Evolutionary conservation across 2,113 vertebrate species (phyloP), one percentile per base, ranked within the genome.

Genomic region (Cyprinodon variegatus): DNA sequence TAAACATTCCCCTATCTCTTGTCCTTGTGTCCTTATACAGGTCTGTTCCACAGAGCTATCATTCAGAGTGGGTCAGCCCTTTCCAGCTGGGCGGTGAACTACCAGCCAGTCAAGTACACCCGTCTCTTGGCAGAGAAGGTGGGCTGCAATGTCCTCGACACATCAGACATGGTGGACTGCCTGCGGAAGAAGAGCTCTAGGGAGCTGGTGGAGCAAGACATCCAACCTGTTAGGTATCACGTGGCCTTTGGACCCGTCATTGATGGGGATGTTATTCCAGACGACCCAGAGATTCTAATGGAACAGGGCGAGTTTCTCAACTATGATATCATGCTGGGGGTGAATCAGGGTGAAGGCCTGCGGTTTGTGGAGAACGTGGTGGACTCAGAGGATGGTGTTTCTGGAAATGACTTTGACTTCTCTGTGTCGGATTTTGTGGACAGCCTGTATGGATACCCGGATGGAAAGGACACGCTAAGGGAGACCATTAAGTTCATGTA

Each of bases 401-500:
- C 98, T 0, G 97, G 97, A 77, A 99, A 97, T 48, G 98, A 99
- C 92, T 99, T 99, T 87, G 98, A 99, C 86, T 99, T 99, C 81
- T 97, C 98, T 0, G 97, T 99, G 77, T 99, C 98, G 4, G 98
- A 99, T 92, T 99, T 99, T 76, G 98, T 99, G 91, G 98, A 99
- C 90, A 99, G 98, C 89, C 93, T 99, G 10, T 99, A 99, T 0
- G 98, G 98, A 70, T 99, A 99, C 88, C 98, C 98, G 0, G 98
- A 99, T 92, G 97, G 98, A 61, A 99, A 99, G 83, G 98, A 99
- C 87, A 98, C 97, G 0, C 91, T 99, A 75, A 93, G 98, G 67
- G 98, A 99, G 85, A 99, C 98, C 91, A 99, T 99, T 86, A 98
- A 99, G 89, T 99, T 99, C 89, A 99, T 99, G 98, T 99, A 99